Evolutionary conservation across 2,888 invertebrate species (phyloP), one percentile per base, ranked within the genome.

Genomic region (Synanthedon tipuliformis): DNA sequence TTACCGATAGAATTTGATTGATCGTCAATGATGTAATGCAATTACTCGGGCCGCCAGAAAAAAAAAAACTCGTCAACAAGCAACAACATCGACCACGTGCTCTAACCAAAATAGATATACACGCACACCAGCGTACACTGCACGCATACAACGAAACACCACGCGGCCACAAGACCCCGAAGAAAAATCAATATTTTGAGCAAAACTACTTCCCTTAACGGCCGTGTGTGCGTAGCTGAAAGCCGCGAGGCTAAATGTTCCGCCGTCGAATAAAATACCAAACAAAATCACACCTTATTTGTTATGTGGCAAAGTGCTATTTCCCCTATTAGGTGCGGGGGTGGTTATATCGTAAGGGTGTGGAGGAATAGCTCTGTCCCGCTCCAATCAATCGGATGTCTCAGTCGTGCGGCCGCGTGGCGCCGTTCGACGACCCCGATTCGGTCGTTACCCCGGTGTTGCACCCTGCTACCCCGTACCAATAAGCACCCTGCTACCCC

Each of bases 161-260:
- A 71, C 72, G 73, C 71, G 71, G 71, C 73, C 72, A 71, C 75
- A 65, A 70, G 68, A 69, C 78, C 75, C 51, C 73, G 78, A 78
- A 78, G 85, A 85, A 86, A 87, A 87, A 87, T 87, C 86, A 86
- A 87, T 87, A 87, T 86, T 87, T 85, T 84, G 81, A 87, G 85
- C 86, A 84, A 85, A 87, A 84, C 83, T 83, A 81, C 84, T 85
- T 86, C 86, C 86, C 82, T 77, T 74, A 77, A 63, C 71, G 66
- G 66, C 63, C 60, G 59, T 76, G 85, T 85, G 84, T 84, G 85
- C 68, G 75, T 75, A 64, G 63, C 65, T 49, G 18, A 61, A 65
- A 73, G 68, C 68, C 64, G 60, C 50, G 56, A 61, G 54, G 56
- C 62, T 53, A 58, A 77, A 76, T 64, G 74, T 57, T 68, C 58